Percentiles rank a stretch among this genome's conserved stretches.
Conservation (phyloP, 2,797 vertebrate genomes). For the Picus viridis region DNA sequence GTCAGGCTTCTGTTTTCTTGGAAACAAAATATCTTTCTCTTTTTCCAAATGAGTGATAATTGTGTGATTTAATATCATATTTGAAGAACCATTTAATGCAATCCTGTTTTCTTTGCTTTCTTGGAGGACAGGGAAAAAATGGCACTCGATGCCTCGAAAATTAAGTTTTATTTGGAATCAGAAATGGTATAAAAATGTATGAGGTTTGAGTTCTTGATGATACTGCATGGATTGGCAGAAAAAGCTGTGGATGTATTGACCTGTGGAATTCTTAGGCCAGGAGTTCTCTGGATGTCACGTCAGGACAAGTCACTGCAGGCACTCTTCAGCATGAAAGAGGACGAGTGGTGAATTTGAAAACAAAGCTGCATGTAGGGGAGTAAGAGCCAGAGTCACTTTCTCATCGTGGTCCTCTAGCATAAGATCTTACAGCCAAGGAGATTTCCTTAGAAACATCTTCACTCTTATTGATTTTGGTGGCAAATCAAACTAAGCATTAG, state of each 20-base stretch:
- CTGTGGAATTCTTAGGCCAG: background rate
- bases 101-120: background rate
- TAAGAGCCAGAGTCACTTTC: background rate
- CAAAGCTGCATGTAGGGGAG: background rate
- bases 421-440: background rate
- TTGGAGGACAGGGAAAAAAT: background rate
- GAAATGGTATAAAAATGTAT: background rate
- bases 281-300: background rate
- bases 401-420: background rate
- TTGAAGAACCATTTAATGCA: background rate
- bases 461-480: background rate
- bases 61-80: background rate
- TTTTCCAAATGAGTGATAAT: background rate
- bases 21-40: background rate
- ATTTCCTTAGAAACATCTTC: constrained; percentile 2
- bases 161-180: background rate
- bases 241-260: background rate
- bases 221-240: background rate
- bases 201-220: background rate
- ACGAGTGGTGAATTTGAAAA: constrained; percentile 1
- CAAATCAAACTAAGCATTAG: constrained; percentile 15
- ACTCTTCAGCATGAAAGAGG: background rate
- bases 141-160: background rate
- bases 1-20: background rate
- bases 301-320: background rate